Conservation (phyloP, 2,888 invertebrate species). For the Nomada hirtipes region DNA sequence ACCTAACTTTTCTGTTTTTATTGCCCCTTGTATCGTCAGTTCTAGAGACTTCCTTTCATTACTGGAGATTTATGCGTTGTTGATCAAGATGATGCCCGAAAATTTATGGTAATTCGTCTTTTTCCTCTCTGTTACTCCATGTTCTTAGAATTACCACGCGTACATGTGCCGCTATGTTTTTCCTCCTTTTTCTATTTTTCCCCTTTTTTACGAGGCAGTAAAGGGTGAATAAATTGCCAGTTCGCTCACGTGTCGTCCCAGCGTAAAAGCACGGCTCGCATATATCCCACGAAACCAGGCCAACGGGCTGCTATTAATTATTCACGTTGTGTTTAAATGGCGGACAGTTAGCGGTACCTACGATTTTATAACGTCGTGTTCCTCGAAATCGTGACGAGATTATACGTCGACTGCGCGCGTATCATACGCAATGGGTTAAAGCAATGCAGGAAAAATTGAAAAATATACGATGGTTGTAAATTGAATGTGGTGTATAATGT, state of each 20-base stretch:
- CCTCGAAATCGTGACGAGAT: constrained; percentile 63
- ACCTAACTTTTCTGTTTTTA: too few relatives aligned
- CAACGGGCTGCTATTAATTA: constrained; percentile 71
- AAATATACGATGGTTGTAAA: neutral
- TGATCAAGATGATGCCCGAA: constrained; percentile 44
- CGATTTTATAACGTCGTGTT: constrained; percentile 66
- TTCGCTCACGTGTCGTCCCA: constrained; percentile 75
- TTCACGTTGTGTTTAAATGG: constrained; percentile 69
- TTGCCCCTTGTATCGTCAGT: constrained; percentile 14
- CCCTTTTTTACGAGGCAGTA: constrained; percentile 73
- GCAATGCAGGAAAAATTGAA: constrained; percentile 4
- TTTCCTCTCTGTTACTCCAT: neutral
- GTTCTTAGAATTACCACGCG: constrained; percentile 18
- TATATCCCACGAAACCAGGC: constrained; percentile 54
- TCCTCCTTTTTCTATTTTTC: neutral
- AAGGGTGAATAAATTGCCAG: constrained; percentile 77
- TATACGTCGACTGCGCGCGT: constrained; percentile 44
- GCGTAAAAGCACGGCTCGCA: constrained; percentile 68
- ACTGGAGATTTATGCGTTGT: constrained; percentile 32
- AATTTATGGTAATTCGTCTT: constrained; percentile 41
- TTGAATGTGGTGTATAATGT: neutral
- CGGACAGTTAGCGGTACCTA: constrained; percentile 56
- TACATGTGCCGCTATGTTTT: neutral
- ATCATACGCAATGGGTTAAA: constrained; percentile 36
- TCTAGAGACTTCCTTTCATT: constrained; percentile 27